phyloP scores from a whole-genome alignment of 2,888 invertebrate genomes.

The Dryadula phaetusa region DNA sequence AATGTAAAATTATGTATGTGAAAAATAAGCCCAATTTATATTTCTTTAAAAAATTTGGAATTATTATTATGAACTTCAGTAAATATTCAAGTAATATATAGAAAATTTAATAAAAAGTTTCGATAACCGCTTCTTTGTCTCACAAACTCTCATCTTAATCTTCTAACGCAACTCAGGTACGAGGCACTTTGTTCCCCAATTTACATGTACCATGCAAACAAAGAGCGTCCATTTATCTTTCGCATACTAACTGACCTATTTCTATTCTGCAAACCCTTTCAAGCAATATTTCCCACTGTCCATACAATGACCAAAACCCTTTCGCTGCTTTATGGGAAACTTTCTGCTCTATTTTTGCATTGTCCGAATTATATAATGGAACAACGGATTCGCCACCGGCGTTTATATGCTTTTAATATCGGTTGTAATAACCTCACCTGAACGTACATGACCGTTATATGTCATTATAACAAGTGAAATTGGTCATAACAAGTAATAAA shows the following conservation, averaged over 20 bases:
- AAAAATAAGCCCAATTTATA: no score
- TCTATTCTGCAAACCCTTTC: constrained; percentile 69
- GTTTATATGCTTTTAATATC: constrained; percentile 74
- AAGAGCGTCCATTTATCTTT: constrained; percentile 67
- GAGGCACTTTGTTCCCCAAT: constrained; percentile 66
- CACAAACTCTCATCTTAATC: constrained; percentile 45
- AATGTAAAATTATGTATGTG: no score
- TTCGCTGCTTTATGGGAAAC: constrained; percentile 80
- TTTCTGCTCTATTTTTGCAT: constrained; percentile 82
- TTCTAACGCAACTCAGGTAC: constrained; percentile 57
- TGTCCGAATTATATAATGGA: constrained; percentile 68
- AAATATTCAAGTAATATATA: not conserved
- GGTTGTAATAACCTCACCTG: constrained; percentile 63
- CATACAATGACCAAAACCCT: constrained; percentile 77
- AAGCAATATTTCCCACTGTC: constrained; percentile 80
- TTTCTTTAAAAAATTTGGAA: no score
- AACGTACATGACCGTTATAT: constrained; percentile 68
- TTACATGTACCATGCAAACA: constrained; percentile 75
- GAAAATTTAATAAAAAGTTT: not conserved
- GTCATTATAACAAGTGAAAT: constrained; percentile 52
- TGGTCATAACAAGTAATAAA: constrained; percentile 14
- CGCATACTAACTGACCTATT: constrained; percentile 76
- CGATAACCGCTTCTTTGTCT: not conserved
- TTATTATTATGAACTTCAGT: not conserved
- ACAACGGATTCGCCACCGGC: constrained; percentile 76